Conservation (phyloP, 2,797 vertebrate species). For the Lepilemur ruficaudatus region DNA sequence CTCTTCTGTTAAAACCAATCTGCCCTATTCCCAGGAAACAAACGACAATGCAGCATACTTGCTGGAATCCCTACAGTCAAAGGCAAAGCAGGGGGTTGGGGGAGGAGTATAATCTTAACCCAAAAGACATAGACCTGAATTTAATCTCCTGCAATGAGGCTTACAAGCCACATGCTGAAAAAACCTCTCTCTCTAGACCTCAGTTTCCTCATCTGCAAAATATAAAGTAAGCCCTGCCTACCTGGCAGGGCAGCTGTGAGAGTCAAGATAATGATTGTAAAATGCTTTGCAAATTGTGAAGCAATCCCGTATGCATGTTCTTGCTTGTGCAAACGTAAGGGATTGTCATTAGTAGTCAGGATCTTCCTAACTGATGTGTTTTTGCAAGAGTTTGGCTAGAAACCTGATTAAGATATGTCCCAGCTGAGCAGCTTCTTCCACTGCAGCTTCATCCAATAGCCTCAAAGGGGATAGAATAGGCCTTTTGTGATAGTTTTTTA, state of each 20-base stretch:
- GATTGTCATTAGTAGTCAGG: constrained; percentile 71
- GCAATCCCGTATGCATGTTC: constrained; percentile 20
- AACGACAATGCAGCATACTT: neutral
- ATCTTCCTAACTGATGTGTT: constrained; percentile 65
- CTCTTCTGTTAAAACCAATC: constrained; percentile 4
- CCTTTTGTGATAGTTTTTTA: constrained; percentile 69
- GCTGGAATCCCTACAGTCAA: neutral
- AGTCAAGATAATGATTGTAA: constrained; percentile 16
- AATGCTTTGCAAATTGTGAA: constrained; percentile 52
- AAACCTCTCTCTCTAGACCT: constrained; percentile 13
- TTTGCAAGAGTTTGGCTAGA: constrained; percentile 71
- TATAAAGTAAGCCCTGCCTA: neutral
- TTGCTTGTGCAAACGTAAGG: constrained; percentile 62
- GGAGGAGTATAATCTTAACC: neutral
- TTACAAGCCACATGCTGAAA: neutral
- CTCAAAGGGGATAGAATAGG: constrained; percentile 63
- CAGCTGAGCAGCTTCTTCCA: constrained; percentile 73
- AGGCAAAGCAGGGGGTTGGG: neutral
- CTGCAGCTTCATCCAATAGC: constrained; percentile 60
- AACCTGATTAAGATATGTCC: constrained; percentile 66
- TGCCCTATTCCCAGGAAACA: neutral
- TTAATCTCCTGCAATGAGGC: neutral
- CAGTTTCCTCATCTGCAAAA: constrained; percentile 56
- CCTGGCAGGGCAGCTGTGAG: neutral
- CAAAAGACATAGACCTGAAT: neutral